phyloP scores from a whole-genome alignment of 2,888 invertebrate species.

The Erebia ligea region DNA sequence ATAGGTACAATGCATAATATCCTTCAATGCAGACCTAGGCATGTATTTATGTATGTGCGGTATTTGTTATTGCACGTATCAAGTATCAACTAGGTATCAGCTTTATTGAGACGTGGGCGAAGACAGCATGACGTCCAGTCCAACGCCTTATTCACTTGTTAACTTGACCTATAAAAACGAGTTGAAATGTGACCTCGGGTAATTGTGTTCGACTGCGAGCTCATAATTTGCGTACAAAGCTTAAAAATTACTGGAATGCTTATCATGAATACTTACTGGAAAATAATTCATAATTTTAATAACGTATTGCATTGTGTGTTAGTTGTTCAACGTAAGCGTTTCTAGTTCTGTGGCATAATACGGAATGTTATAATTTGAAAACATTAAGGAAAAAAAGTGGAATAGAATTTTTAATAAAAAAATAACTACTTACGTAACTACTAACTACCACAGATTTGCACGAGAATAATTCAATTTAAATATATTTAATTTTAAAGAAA shows the following conservation, averaged over 20 bases:
- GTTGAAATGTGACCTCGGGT: slow-evolving; percentile 50
- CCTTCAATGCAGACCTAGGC: background rate
- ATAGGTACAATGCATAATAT: background rate
- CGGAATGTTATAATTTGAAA: too few species aligned
- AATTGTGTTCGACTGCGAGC: slow-evolving; percentile 28
- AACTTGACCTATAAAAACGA: slow-evolving; percentile 59
- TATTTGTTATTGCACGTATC: slow-evolving; percentile 16
- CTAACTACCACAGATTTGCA: too few species aligned
- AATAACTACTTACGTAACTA: background rate
- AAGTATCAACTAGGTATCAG: slow-evolving; percentile 19
- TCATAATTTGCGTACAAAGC: slow-evolving; percentile 19
- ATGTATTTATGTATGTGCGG: slow-evolving; percentile 3
- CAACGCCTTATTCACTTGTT: slow-evolving; percentile 48
- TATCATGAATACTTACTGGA: slow-evolving; percentile 1
- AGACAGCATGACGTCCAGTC: slow-evolving; percentile 48
- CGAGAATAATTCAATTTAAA: too few species aligned
- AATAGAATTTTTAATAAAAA: background rate
- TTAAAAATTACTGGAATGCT: slow-evolving; percentile 15
- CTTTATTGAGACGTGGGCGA: slow-evolving; percentile 61
- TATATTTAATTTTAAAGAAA: too few species aligned
- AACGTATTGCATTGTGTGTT: slow-evolving; percentile 3
- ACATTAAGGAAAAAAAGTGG: too few species aligned
- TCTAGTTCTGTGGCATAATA: too few species aligned
- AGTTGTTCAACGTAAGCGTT: too few species aligned
- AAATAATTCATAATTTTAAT: background rate